Conservation (phyloP, 2,113 vertebrate genomes). For the Arvicanthis niloticus region DNA sequence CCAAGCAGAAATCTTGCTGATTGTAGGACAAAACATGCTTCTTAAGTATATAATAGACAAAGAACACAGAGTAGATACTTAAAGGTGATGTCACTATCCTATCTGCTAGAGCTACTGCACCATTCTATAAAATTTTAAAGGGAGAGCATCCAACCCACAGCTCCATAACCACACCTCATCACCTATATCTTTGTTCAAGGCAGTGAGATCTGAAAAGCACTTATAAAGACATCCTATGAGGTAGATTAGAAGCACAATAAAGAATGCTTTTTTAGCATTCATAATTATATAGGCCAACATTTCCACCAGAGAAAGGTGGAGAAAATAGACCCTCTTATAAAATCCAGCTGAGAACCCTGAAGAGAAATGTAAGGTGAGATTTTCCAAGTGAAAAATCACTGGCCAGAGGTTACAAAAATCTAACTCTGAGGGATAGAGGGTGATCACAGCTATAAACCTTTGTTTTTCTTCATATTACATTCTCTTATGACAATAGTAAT, state of each 20-base stretch:
- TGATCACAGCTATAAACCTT: background rate
- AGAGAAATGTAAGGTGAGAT: background rate
- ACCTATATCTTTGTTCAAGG: background rate
- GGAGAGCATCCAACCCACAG: background rate
- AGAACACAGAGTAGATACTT: background rate
- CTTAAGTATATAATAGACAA: background rate
- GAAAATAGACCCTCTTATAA: background rate
- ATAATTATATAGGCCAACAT: background rate
- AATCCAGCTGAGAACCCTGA: background rate
- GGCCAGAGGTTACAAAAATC: background rate
- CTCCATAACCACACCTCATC: background rate
- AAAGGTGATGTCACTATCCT: background rate
- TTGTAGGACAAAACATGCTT: background rate
- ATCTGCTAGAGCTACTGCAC: background rate
- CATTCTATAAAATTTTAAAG: background rate
- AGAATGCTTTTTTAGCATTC: background rate
- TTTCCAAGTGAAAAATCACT: background rate
- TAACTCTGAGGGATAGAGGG: fast-evolving
- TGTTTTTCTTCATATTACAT: background rate
- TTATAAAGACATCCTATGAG: background rate
- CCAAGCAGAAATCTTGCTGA: background rate
- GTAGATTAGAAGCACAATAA: background rate
- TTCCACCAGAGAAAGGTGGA: background rate
- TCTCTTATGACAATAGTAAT: background rate
- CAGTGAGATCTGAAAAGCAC: background rate